Conservation (phyloP, 2,113 vertebrate genomes). For the Aegithalos caudatus region DNA sequence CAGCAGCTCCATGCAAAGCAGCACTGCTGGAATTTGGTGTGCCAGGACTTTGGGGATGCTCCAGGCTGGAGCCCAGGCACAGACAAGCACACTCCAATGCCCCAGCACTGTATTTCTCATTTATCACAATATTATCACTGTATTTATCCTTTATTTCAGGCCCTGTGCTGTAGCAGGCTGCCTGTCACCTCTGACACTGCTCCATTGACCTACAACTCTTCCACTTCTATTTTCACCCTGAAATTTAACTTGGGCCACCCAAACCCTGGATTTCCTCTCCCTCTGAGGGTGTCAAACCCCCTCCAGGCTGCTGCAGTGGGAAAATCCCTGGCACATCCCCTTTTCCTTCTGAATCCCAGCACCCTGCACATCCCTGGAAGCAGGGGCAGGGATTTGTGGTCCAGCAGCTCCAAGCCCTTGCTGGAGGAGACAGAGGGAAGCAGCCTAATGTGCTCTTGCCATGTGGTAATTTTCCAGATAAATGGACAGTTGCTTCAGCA, state of each 20-base stretch:
- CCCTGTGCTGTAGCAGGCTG: rapidly evolving
- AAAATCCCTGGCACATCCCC: rapidly evolving
- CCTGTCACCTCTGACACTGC: rapidly evolving
- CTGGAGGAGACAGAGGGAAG: conserved; percentile 44
- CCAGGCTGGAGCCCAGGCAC: neutral
- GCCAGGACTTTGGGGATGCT: rapidly evolving
- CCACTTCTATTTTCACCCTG: rapidly evolving
- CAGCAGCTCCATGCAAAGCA: neutral
- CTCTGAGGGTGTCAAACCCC: neutral
- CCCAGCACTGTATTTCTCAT: rapidly evolving
- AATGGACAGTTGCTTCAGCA: conserved; percentile 70
- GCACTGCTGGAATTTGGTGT: rapidly evolving
- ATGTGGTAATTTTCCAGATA: conserved; percentile 75
- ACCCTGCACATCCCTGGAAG: neutral
- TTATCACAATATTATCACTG: rapidly evolving
- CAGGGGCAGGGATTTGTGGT: neutral
- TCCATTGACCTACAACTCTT: neutral
- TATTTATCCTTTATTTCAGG: rapidly evolving
- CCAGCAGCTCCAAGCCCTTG: neutral
- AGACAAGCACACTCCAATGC: rapidly evolving
- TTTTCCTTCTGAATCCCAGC: neutral
- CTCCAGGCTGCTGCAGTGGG: rapidly evolving
- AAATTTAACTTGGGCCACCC: neutral
- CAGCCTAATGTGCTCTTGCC: conserved; percentile 42
- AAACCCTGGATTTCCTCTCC: rapidly evolving